Evolutionary conservation across 2,888 invertebrate genomes (phyloP).

Genomic region (Thalpophila matura): DNA sequence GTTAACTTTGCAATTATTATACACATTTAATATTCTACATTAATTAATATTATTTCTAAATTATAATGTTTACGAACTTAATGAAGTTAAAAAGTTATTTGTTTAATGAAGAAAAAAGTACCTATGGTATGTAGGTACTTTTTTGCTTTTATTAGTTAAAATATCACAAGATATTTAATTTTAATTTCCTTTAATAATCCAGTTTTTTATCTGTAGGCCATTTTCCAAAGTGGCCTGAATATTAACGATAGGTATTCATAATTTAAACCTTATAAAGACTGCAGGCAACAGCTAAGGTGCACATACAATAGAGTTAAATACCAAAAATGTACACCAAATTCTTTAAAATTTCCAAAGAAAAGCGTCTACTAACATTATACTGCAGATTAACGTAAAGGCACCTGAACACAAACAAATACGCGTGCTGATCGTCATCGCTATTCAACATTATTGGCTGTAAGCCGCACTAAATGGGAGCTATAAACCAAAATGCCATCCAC

Average conservation of each 20-base stretch:
- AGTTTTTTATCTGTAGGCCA: conserved; percentile 3
- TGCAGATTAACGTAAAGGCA: conserved; percentile 40
- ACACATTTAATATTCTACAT: not conserved
- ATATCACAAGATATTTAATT: conserved; percentile 1
- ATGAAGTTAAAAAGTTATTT: not conserved
- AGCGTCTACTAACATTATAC: conserved; percentile 7
- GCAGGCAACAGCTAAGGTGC: no score
- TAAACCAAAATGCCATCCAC: conserved; percentile 78
- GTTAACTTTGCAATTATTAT: not conserved
- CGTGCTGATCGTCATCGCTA: conserved; percentile 54
- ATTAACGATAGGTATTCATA: no score
- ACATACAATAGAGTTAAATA: no score
- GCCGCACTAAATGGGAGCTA: conserved; percentile 63
- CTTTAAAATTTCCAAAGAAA: conserved; percentile 10
- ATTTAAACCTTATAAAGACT: no score
- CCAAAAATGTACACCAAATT: conserved; percentile 16
- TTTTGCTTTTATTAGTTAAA: conserved; percentile 5
- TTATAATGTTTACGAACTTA: conserved; percentile 9
- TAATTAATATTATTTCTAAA: conserved; percentile 7
- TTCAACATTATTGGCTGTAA: conserved; percentile 57
- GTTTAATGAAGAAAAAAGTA: no score
- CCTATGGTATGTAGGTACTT: no score
- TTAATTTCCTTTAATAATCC: not conserved
- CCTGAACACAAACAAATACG: conserved; percentile 55
- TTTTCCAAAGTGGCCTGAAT: no score